phyloP scores from a whole-genome alignment of 2,888 invertebrate species.

The Silvanus unidentatus region DNA sequence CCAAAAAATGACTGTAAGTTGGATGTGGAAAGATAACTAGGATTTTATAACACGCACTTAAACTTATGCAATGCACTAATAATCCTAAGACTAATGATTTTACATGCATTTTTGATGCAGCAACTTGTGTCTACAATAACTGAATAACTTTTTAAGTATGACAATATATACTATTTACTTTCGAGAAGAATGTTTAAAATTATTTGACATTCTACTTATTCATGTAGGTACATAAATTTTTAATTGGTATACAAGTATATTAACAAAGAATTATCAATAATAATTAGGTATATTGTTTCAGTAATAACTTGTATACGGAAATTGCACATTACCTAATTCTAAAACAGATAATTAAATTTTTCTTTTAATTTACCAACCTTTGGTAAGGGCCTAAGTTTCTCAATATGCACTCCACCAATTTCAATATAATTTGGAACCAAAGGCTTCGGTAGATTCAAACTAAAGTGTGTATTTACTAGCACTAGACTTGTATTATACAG shows the following conservation, averaged over 20 bases:
- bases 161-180: too few species aligned
- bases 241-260: too few species aligned
- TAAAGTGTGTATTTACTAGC: constrained; percentile 47
- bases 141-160: neutral
- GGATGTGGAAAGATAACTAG: constrained; percentile 63
- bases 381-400: constrained; percentile 30
- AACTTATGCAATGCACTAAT: constrained; percentile 43
- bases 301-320: too few species aligned
- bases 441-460: constrained; percentile 45
- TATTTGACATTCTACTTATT: too few species aligned
- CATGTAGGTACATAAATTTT: too few species aligned
- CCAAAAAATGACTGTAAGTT: constrained; percentile 66
- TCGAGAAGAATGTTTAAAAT: too few species aligned
- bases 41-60: constrained; percentile 44
- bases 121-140: too few species aligned
- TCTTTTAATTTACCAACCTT: constrained; percentile 19
- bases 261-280: too few species aligned
- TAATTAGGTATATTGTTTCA: too few species aligned
- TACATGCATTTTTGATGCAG: too few species aligned
- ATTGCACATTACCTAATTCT: too few species aligned
- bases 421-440: constrained; percentile 48
- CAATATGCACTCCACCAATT: constrained; percentile 51
- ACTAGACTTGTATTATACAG: constrained; percentile 47
- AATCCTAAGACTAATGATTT: constrained; percentile 34
- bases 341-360: too few species aligned